phyloP scores from a whole-genome alignment of 2,797 vertebrate genomes.

The Psittacula echo region DNA sequence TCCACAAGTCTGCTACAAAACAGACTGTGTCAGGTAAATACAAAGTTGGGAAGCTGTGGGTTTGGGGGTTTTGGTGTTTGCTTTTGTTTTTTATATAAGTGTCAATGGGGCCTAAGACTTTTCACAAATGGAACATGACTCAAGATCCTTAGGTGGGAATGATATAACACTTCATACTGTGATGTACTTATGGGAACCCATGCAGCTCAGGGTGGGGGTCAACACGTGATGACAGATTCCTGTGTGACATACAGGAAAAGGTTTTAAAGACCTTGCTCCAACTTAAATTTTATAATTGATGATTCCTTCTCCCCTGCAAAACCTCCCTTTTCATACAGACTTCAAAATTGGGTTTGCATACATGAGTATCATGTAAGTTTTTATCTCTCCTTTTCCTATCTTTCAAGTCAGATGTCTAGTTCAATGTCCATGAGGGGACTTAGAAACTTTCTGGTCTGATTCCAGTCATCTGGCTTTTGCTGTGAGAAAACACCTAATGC shows the following conservation, averaged over 20 bases:
- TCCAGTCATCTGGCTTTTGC: neutral
- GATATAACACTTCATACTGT: neutral
- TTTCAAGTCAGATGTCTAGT: neutral
- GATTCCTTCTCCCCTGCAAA: neutral
- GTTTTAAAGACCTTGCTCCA: neutral
- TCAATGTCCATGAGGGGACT: neutral
- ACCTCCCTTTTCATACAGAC: neutral
- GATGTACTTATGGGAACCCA: accelerated
- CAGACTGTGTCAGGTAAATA: neutral
- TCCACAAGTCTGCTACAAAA: neutral
- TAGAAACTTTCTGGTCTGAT: neutral
- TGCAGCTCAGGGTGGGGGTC: neutral
- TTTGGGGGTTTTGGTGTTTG: neutral
- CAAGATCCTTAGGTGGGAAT: neutral
- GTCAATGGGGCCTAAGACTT: neutral
- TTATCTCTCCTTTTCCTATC: neutral
- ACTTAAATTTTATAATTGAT: neutral
- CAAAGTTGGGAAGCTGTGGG: neutral
- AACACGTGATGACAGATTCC: neutral
- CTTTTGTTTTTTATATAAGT: neutral
- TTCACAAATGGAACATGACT: neutral
- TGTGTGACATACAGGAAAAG: neutral
- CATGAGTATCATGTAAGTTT: neutral
- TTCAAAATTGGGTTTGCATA: neutral
- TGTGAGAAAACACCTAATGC: neutral